phyloP scores from a whole-genome alignment of 2,888 invertebrate genomes.

The Parnassius smintheus region DNA sequence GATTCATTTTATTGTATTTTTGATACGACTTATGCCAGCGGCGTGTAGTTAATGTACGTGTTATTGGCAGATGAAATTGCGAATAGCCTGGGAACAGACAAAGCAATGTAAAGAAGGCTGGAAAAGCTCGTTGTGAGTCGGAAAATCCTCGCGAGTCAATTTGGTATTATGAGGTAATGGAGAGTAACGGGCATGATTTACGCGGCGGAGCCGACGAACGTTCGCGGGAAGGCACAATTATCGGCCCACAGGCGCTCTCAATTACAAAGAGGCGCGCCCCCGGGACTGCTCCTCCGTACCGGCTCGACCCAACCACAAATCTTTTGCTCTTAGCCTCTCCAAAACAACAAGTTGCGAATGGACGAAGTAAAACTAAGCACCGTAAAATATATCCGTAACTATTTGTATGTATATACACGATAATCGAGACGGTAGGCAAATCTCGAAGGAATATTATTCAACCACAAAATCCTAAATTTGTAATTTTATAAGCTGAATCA shows the following conservation, averaged over 20 bases:
- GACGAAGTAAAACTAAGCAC: slow-evolving; percentile 10
- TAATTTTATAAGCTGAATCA: no score
- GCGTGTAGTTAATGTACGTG: slow-evolving; percentile 20
- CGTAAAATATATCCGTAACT: slow-evolving; percentile 6
- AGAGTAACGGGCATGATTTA: slow-evolving; percentile 80
- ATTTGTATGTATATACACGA: slow-evolving; percentile 1
- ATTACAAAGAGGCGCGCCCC: slow-evolving; percentile 78
- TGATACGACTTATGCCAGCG: slow-evolving; percentile 21
- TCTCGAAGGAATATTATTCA: neutral
- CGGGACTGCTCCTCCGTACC: slow-evolving; percentile 68
- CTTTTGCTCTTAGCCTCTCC: slow-evolving; percentile 64
- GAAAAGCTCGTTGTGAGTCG: slow-evolving; percentile 40
- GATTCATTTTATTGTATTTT: slow-evolving; percentile 16
- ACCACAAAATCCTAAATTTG: neutral
- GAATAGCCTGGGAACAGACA: slow-evolving; percentile 37
- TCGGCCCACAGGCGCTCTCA: slow-evolving; percentile 80
- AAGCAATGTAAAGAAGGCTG: slow-evolving; percentile 33
- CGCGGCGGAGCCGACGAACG: slow-evolving; percentile 47
- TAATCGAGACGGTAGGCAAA: neutral
- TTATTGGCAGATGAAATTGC: slow-evolving; percentile 26
- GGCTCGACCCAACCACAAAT: slow-evolving; percentile 66
- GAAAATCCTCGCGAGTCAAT: slow-evolving; percentile 73
- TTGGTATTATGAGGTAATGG: slow-evolving; percentile 79
- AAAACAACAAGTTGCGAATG: slow-evolving; percentile 33
- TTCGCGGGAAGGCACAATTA: slow-evolving; percentile 74